A percentile compares a stretch with the other conserved stretches of the same genome.
These are phyloP conservation scores for Lacanobia oleracea DNA, from an alignment of 2,888 invertebrate species.

Conservation along the genomic window DNA sequence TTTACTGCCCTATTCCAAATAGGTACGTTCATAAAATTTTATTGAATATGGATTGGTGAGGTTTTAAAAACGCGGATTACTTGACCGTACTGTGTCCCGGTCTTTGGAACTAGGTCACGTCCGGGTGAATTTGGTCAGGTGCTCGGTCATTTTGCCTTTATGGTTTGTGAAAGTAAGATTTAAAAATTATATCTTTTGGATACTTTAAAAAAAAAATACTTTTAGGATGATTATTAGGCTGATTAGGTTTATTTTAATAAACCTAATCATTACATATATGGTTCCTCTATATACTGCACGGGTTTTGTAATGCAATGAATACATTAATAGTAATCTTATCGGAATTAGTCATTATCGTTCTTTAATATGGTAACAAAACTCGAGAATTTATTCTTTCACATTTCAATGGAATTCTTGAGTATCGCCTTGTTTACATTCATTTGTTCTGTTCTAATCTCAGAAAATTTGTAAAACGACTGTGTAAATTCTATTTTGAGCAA, in stretches of 20 bases:
- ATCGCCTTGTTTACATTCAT: conserved; percentile 9
- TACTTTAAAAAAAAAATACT: too few species aligned
- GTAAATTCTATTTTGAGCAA: conserved; percentile 19
- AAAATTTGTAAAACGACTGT: conserved; percentile 15
- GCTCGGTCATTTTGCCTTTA: not conserved
- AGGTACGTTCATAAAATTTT: conserved; percentile 14
- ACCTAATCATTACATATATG: not conserved
- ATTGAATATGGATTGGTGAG: conserved; percentile 33
- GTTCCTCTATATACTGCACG: not conserved
- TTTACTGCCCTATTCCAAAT: not conserved
- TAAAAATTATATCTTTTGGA: not conserved
- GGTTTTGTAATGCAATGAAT: not conserved
- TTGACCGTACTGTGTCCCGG: conserved; percentile 16
- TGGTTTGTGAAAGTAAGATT: not conserved
- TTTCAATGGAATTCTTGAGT: not conserved
- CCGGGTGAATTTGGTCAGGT: not conserved
- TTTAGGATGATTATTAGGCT: too few species aligned
- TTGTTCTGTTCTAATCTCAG: conserved; percentile 6
- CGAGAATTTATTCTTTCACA: not conserved
- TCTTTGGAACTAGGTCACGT: conserved; percentile 51
- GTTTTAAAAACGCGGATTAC: conserved; percentile 45
- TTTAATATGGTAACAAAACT: not conserved
- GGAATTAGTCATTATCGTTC: too few species aligned
- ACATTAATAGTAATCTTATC: not conserved
- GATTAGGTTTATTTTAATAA: too few species aligned